Evolutionary conservation across 1,140 invertebrate species (phyloP).

Genomic region (Aricia agestis): DNA sequence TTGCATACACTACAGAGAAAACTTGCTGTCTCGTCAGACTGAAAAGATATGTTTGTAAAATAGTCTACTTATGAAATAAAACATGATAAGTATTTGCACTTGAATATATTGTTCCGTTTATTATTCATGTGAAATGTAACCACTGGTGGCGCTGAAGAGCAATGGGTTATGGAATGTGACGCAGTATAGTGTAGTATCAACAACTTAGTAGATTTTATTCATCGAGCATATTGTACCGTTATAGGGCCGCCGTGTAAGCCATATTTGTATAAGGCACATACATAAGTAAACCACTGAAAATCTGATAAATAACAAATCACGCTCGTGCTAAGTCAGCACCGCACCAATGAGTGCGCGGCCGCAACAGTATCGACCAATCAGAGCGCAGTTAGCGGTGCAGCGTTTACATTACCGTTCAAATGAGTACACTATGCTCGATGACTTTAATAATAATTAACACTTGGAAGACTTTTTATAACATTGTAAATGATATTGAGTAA

Average conservation of each 20-base stretch:
- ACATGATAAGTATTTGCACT: slow-evolving; percentile 52
- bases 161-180: slow-evolving; percentile 69
- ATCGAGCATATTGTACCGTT: neutral
- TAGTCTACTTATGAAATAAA: slow-evolving; percentile 71
- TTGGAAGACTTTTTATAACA: too few relatives aligned
- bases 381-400: slow-evolving; percentile 17
- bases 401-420: neutral
- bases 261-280: too few relatives aligned
- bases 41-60: slow-evolving; percentile 69
- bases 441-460: too few relatives aligned
- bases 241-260: too few relatives aligned
- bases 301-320: too few relatives aligned
- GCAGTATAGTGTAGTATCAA: slow-evolving; percentile 38
- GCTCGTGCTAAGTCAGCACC: too few relatives aligned
- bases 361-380: slow-evolving; percentile 6
- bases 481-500: neutral
- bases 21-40: slow-evolving; percentile 71
- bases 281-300: too few relatives aligned
- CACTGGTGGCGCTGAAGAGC: slow-evolving; percentile 28
- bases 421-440: too few relatives aligned
- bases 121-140: slow-evolving; percentile 47
- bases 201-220: slow-evolving; percentile 18
- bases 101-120: slow-evolving; percentile 68
- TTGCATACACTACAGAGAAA: slow-evolving; percentile 74
- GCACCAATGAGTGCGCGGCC: too few relatives aligned